Evolutionary conservation across 2,888 invertebrate species (phyloP), one percentile per base, ranked within the genome.

Genomic region (Anarsia innoxiella): DNA sequence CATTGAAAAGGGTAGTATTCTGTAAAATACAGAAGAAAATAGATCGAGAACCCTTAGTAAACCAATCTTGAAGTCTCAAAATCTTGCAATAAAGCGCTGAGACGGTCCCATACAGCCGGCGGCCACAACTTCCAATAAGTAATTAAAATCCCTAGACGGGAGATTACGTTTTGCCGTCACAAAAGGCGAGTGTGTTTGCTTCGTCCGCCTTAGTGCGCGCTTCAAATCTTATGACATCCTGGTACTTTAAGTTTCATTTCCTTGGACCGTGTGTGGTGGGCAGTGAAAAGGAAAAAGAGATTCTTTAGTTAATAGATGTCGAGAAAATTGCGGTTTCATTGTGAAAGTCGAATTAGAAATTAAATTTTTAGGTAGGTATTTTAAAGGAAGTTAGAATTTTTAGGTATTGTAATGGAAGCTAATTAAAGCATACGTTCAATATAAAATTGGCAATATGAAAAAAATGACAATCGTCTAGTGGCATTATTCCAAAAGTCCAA

Each of bases 111-210:
- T 66, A 74, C 66, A 64, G 79, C 83, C 82, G 65, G 74, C 75
- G 80, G 83, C 78, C 78, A 71, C 82, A 80, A 82, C 72, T 80
- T 82, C 84, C 83, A 74, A 83, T 79, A 80, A 80, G 83, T 80
- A 82, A 84, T 84, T 84, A 84, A 83, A 83, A 83, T 76, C 80
- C 62, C 62, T 64, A 76, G 77, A 75, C 70, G 62, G 57, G 66
- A 75, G 74, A 79, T 80, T 77, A 80, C 76, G 59, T 59, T 53
- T 59, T 62, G 49, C 66, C 66, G 60, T 64, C 63, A 67, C 78
- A 78, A 70, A 65, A 63, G 66, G 64, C 61, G 51, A 53, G 60
- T 60, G 64, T 80, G 67, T 82, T 83, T 82, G 69, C 67, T 63
- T 59, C 51, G 54, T 56, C 49, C 66, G 67, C 66, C 62, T 59